Evolutionary conservation across 2,113 vertebrate genomes (phyloP), one percentile per base, ranked within the genome.

Genomic region (Sciurus niger): DNA sequence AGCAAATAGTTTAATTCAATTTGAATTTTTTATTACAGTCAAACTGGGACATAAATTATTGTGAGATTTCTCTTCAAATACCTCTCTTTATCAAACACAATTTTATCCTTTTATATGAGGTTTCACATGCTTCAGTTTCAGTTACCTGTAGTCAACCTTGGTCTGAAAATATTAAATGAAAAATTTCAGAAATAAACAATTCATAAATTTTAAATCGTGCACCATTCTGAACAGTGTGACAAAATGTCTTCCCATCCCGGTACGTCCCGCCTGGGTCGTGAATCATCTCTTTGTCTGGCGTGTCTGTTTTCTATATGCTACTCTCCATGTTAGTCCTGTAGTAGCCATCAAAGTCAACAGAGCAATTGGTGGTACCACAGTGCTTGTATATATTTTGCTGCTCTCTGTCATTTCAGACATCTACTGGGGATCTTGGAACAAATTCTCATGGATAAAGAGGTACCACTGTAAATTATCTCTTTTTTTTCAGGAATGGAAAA

Each of bases 21-120:
- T 87, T 91, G 32, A 93, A 86, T 87, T 79, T 55, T 79, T 48
- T 89, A 46, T 68, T 65, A 82, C 10, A 84, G 34, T 85, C 43
- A 95, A 83, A 73, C 60, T 83, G 37, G 86, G 53, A 30, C 40
- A 7, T 60, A 73, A 79, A 86, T 89, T 82, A 48, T 40, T 40
- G 0, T 91, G 10, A 58, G 16, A 53, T 53, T 93, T 84, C 32
- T 87, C 55, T 55, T 40, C 22, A 30, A 87, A 34, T 3, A 14
- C 84, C 85, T 77, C 46, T 95, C n/a, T 80, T 92, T n/a, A 14
- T 63, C 18, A 76, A 78, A 22, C 25, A 90, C 16, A 53, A 1
- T 8, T 32, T 5, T 28, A 17, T 4, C 22, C 24, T 9, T n/a
- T 79, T 37, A 37, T 3, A 34, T 46, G n/a, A 14, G 17, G 2